Evolutionary conservation across 2,888 invertebrate genomes (phyloP).

Genomic region (Tryphoninae sp.): DNA sequence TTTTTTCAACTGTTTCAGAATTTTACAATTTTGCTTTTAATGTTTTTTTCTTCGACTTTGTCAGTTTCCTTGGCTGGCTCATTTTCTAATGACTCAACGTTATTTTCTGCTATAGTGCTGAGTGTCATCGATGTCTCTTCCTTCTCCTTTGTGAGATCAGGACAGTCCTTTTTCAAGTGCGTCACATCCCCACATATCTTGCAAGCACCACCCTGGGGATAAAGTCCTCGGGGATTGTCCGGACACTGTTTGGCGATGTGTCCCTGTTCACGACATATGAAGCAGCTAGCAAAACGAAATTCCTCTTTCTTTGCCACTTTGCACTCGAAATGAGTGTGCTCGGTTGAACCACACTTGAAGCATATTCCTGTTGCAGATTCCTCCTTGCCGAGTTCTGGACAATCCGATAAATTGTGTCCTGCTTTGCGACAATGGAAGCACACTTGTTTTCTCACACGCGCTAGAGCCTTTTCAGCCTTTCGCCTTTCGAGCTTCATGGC

Average conservation of each 20-base stretch:
- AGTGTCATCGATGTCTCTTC: constrained; percentile 74
- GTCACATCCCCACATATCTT: constrained; percentile 93
- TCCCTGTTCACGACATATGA: constrained; percentile 93
- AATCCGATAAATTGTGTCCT: constrained; percentile 91
- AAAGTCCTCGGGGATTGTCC: constrained; percentile 92
- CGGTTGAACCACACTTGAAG: constrained; percentile 95
- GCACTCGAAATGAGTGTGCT: constrained; percentile 90
- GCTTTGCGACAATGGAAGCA: constrained; percentile 91
- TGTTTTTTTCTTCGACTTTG: constrained; percentile 44
- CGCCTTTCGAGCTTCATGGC: constrained; percentile 88
- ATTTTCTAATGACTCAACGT: constrained; percentile 73
- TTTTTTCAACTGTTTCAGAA: constrained; percentile 68
- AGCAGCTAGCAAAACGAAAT: constrained; percentile 92
- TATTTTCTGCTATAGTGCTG: constrained; percentile 70
- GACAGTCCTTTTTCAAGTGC: constrained; percentile 92
- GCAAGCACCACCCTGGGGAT: constrained; percentile 93
- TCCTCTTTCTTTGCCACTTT: constrained; percentile 86
- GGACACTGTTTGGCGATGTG: constrained; percentile 95
- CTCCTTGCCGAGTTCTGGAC: constrained; percentile 86
- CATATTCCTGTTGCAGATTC: constrained; percentile 87
- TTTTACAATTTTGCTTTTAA: constrained; percentile 74
- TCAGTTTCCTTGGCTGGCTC: constrained; percentile 17
- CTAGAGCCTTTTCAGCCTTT: constrained; percentile 87
- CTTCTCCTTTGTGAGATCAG: constrained; percentile 82
- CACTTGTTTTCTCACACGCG: constrained; percentile 86